Evolutionary conservation across 2,888 invertebrate species (phyloP).

Genomic region (Sinelater perroti): DNA sequence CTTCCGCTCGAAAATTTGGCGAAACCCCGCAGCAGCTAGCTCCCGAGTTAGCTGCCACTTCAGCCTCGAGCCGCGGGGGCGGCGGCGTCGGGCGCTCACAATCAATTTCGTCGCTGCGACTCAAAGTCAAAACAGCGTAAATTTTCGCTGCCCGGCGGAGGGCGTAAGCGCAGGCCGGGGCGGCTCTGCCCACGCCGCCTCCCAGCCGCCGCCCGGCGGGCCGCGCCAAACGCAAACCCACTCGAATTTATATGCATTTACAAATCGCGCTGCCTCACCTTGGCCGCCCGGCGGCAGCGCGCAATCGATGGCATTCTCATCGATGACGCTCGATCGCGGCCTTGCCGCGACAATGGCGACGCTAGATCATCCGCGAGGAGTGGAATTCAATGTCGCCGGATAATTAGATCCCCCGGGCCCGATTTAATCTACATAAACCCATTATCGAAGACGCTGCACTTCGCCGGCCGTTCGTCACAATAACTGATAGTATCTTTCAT

Average conservation of each 20-base stretch:
- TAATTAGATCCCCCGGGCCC: slow-evolving; percentile 50
- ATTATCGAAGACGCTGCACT: slow-evolving; percentile 45
- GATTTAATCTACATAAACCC: slow-evolving; percentile 50
- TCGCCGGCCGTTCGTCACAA: slow-evolving; percentile 7
- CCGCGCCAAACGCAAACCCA: slow-evolving; percentile 24
- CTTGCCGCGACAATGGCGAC: background rate
- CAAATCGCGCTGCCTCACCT: background rate
- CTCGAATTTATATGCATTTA: slow-evolving; percentile 21
- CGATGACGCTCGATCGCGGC: too few relatives aligned
- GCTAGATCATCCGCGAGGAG: slow-evolving; percentile 16
- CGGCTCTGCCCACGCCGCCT: slow-evolving; percentile 32
- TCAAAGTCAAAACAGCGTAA: slow-evolving; percentile 12
- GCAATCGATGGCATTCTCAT: background rate
- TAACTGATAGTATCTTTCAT: slow-evolving; percentile 6
- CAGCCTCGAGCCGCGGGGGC: too few relatives aligned
- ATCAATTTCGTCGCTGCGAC: slow-evolving; percentile 5
- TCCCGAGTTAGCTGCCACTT: too few relatives aligned
- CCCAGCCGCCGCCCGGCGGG: slow-evolving; percentile 29
- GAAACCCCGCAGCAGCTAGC: too few relatives aligned
- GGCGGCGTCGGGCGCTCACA: background rate
- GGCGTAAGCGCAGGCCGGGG: slow-evolving; percentile 29
- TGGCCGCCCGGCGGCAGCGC: too few relatives aligned
- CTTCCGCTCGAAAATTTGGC: too few relatives aligned
- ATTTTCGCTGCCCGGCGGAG: slow-evolving; percentile 11
- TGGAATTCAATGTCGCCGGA: slow-evolving; percentile 44